Evolutionary conservation across 2,888 invertebrate species (phyloP).

Genomic region (Crepidodera aurea): DNA sequence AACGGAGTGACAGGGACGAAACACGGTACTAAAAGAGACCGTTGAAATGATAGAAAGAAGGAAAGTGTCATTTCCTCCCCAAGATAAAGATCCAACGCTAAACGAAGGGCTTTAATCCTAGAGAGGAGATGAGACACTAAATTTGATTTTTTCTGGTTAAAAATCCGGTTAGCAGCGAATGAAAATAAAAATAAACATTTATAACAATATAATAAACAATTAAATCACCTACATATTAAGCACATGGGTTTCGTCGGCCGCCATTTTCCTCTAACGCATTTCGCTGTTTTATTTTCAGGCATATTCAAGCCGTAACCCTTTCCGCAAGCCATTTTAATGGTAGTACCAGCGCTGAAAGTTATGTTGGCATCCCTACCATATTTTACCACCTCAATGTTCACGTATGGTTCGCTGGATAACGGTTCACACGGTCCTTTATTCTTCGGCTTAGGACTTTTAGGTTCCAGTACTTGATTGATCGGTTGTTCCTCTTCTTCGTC

Average conservation of each 20-base stretch:
- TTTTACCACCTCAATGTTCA: conserved; percentile 75
- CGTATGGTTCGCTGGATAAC: conserved; percentile 70
- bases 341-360: conserved; percentile 78
- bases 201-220: too few relatives aligned
- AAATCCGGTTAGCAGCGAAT: too few relatives aligned
- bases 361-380: conserved; percentile 75
- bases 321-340: conserved; percentile 78
- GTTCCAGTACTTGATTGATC: conserved; percentile 43
- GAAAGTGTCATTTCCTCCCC: too few relatives aligned
- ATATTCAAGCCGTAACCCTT: conserved; percentile 81
- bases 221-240: conserved; percentile 71
- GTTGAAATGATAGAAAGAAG: conserved; percentile 3
- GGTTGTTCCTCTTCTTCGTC: conserved; percentile 43
- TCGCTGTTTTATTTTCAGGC: conserved; percentile 76
- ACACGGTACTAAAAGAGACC: conserved; percentile 69
- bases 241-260: conserved; percentile 83
- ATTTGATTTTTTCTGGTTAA: too few relatives aligned
- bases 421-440: conserved; percentile 73
- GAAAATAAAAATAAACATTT: too few relatives aligned
- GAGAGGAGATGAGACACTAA: too few relatives aligned
- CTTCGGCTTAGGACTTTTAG: conserved; percentile 49
- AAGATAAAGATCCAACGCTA: too few relatives aligned
- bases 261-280: conserved; percentile 87
- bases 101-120: too few relatives aligned
- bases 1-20: conserved; percentile 74